A percentile compares a stretch with the other conserved stretches of the same genome.
These are phyloP conservation scores for Aldrovandia affinis DNA, from an alignment of 2,797 vertebrate species.

Conservation along the genomic window DNA sequence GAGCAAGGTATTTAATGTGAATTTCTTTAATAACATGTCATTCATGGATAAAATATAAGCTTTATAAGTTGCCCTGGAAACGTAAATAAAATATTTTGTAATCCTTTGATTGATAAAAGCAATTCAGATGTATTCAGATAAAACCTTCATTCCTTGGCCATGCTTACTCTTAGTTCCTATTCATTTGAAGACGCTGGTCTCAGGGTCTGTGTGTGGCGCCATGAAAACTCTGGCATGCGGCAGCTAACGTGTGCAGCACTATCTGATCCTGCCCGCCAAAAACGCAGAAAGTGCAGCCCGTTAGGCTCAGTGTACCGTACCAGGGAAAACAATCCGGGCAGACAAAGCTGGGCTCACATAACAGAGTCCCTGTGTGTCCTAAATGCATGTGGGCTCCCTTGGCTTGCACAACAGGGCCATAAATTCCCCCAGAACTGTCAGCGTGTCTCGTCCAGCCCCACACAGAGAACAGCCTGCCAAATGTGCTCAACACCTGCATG, in stretches of 20 bases:
- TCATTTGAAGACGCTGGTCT: neutral
- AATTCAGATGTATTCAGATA: neutral
- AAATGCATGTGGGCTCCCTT: neutral
- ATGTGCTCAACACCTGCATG: conserved; percentile 21
- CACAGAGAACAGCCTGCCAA: neutral
- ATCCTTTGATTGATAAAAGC: neutral
- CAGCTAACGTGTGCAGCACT: conserved; percentile 28
- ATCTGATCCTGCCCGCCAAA: conserved; percentile 50
- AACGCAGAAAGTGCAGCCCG: conserved; percentile 39
- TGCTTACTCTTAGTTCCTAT: neutral
- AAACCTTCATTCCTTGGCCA: neutral
- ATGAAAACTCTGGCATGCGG: conserved; percentile 21
- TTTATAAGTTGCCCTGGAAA: neutral
- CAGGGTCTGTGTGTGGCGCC: conserved; percentile 12
- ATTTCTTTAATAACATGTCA: no score
- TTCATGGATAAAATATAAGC: no score
- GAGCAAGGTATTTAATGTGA: no score
- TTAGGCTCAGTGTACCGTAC: conserved; percentile 50
- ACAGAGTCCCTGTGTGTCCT: neutral
- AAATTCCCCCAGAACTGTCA: conserved; percentile 50
- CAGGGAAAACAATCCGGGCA: conserved; percentile 51
- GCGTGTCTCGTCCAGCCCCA: conserved; percentile 34
- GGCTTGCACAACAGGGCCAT: conserved; percentile 37
- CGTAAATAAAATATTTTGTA: neutral
- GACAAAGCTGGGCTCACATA: conserved; percentile 36